Conservation (phyloP, 2,797 vertebrate species). For the Sphaeramia orbicularis region DNA sequence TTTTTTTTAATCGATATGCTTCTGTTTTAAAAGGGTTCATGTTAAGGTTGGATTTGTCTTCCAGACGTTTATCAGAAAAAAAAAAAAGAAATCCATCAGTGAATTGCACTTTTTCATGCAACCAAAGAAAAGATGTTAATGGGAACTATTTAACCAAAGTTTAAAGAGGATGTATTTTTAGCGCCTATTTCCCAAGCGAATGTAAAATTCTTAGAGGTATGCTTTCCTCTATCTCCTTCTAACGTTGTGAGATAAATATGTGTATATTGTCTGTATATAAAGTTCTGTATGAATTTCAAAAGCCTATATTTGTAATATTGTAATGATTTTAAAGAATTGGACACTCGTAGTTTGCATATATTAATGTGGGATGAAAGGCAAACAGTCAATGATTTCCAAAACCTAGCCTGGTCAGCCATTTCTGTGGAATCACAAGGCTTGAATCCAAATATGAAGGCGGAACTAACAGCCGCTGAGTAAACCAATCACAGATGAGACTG, state of each 20-base stretch:
- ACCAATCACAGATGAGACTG: too few relatives aligned
- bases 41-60: not conserved
- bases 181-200: conserved; percentile 38
- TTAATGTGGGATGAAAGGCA: conserved; percentile 2
- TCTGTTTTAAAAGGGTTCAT: not conserved
- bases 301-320: conserved; percentile 13
- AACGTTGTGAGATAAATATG: conserved; percentile 21
- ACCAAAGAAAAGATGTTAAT: conserved; percentile 38
- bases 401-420: too few relatives aligned
- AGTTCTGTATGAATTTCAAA: conserved; percentile 16
- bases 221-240: not conserved
- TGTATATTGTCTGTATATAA: conserved; percentile 42
- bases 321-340: not conserved
- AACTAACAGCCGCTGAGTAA: too few relatives aligned
- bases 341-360: conserved; percentile 10
- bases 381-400: not conserved
- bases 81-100: not conserved
- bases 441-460: too few relatives aligned
- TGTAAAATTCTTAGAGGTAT: conserved; percentile 27
- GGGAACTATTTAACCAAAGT: conserved; percentile 13
- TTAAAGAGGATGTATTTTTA: conserved; percentile 20
- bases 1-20: conserved; percentile 3
- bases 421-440: too few relatives aligned
- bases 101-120: conserved; percentile 12
- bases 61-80: conserved; percentile 2